Conservation (phyloP, 2,113 vertebrate species). For the Cyprinus carpio region DNA sequence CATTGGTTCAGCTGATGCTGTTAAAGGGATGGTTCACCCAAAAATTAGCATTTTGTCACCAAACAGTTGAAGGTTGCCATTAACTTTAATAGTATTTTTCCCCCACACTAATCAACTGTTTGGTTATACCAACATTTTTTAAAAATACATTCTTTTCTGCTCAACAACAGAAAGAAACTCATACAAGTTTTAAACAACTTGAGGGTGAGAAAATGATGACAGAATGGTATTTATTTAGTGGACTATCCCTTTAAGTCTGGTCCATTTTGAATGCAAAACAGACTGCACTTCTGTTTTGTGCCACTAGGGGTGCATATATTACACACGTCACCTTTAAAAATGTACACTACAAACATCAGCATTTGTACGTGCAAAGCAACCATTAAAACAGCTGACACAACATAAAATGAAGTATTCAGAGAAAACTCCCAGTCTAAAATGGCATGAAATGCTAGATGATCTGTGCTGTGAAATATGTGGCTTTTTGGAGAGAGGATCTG, state of each 20-base stretch:
- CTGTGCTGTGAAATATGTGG: neutral
- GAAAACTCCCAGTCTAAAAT: neutral
- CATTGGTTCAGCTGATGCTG: neutral
- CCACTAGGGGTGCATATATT: neutral
- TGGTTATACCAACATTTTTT: neutral
- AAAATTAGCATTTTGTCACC: neutral
- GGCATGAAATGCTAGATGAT: neutral
- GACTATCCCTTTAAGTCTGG: neutral
- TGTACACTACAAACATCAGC: neutral
- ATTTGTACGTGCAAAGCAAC: neutral
- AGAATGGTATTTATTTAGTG: neutral
- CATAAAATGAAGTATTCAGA: neutral
- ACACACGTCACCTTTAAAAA: neutral
- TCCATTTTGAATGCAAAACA: neutral
- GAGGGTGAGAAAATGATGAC: no score
- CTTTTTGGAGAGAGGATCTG: neutral
- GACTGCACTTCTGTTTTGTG: neutral
- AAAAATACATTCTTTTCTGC: neutral
- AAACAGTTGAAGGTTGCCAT: neutral
- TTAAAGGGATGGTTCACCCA: neutral
- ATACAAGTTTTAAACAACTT: neutral
- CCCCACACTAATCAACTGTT: neutral
- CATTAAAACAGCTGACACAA: neutral
- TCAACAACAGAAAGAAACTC: neutral
- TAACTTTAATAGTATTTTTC: neutral